Percentiles rank a stretch among this genome's conserved stretches.
Conservation (phyloP, 2,113 vertebrate species). For the Chaetura pelagica region DNA sequence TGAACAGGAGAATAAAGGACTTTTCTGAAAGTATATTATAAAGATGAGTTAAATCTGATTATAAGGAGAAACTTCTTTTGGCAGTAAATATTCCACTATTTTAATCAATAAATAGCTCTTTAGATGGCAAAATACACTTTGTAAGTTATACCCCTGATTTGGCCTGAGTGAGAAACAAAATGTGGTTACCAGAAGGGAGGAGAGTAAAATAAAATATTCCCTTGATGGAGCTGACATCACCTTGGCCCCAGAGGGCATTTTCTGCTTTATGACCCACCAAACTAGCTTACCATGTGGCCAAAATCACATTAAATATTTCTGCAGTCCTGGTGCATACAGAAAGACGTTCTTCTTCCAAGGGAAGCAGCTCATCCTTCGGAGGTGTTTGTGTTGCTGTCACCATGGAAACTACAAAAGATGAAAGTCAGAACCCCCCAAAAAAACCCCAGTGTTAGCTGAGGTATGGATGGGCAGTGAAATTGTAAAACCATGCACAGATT, state of each 20-base stretch:
- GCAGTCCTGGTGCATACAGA: not conserved
- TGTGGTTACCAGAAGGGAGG: not conserved
- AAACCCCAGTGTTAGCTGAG: not conserved
- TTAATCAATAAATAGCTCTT: not conserved
- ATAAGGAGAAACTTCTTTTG: not conserved
- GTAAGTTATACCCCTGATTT: not conserved
- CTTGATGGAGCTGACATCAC: not conserved
- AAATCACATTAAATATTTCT: constrained; percentile 51
- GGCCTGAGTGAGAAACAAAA: not conserved
- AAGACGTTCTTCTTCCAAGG: not conserved
- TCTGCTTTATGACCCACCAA: constrained; percentile 53
- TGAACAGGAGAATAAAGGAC: not conserved
- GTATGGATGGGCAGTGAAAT: constrained; percentile 7
- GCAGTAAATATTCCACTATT: not conserved
- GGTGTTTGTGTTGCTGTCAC: constrained; percentile 68
- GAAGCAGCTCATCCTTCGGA: constrained; percentile 49
- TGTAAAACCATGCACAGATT: not conserved
- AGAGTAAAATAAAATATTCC: not conserved
- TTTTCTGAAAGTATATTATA: not conserved
- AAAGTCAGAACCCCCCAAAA: not conserved
- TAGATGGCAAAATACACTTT: not conserved
- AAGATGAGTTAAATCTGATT: not conserved
- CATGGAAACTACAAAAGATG: constrained; percentile 54
- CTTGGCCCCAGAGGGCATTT: not conserved
- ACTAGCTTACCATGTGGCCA: constrained; percentile 57